A percentile compares a stretch with the other conserved stretches of the same genome.
These are phyloP conservation scores for Lepidurus apus DNA, from an alignment of 1,140 invertebrate species.

Conservation along the genomic window DNA sequence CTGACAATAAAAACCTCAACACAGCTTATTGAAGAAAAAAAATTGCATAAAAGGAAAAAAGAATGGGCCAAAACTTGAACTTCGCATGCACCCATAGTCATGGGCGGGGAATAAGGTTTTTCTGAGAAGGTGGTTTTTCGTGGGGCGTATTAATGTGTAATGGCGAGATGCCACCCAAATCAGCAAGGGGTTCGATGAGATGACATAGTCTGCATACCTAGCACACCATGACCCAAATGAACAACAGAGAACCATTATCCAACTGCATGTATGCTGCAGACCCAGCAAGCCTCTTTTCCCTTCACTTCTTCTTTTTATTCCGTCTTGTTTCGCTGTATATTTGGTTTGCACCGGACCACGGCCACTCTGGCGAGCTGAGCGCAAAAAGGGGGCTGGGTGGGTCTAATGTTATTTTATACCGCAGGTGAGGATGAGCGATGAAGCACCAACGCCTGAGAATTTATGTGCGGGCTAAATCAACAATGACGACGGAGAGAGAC, in stretches of 20 bases:
- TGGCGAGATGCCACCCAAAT: constrained; percentile 17
- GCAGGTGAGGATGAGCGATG: constrained; percentile 10
- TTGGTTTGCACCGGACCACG: background rate
- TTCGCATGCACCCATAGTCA: background rate
- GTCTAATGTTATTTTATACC: constrained; percentile 1
- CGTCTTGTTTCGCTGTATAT: background rate
- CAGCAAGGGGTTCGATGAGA: constrained; percentile 17
- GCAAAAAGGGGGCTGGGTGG: background rate
- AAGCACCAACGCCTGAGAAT: constrained; percentile 4
- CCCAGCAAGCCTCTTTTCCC: background rate
- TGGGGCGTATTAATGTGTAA: background rate
- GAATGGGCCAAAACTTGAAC: background rate
- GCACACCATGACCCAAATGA: constrained; percentile 21
- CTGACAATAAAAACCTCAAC: background rate
- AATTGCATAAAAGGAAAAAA: too few relatives aligned
- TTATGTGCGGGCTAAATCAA: constrained; percentile 6
- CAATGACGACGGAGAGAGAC: background rate
- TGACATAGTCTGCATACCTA: constrained; percentile 19
- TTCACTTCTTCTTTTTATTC: background rate
- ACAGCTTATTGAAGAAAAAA: too few relatives aligned
- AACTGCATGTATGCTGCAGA: background rate
- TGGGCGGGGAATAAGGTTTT: background rate
- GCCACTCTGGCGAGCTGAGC: background rate
- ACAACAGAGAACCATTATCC: constrained; percentile 4
- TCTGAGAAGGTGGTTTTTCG: background rate